Percentiles rank a stretch among this genome's conserved stretches.
phyloP scores from a whole-genome alignment of 2,888 invertebrate species.

The Nebria salina region DNA sequence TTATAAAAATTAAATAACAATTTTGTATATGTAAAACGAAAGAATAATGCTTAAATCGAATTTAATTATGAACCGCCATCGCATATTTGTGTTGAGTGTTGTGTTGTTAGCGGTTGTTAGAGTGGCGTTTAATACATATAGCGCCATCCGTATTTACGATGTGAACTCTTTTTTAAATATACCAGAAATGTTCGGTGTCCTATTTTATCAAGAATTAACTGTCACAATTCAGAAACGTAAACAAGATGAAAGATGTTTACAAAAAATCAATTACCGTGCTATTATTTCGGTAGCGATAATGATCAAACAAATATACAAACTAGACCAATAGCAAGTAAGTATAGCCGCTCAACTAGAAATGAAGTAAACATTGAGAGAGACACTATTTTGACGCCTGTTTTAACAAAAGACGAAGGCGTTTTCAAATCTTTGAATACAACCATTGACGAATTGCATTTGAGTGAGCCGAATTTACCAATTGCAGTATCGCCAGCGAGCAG shows the following conservation, averaged over 20 bases:
- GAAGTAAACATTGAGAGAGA: background rate
- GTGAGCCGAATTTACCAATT: slow-evolving; percentile 37
- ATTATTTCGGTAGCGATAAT: slow-evolving; percentile 29
- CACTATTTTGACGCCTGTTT: background rate
- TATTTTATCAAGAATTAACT: slow-evolving; percentile 17
- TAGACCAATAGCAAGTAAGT: slow-evolving; percentile 5
- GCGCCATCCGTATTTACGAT: background rate
- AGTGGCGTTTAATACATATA: background rate
- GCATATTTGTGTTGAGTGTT: too few relatives aligned
- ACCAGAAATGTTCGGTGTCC: background rate
- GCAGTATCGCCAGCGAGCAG: slow-evolving; percentile 77
- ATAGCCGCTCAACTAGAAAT: slow-evolving; percentile 8
- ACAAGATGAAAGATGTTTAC: slow-evolving; percentile 39
- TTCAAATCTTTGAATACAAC: background rate
- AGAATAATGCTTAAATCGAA: too few relatives aligned
- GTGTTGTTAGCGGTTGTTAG: background rate
- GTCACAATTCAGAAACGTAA: slow-evolving; percentile 30
- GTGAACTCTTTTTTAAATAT: background rate
- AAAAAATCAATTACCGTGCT: slow-evolving; percentile 34
- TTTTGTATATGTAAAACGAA: too few relatives aligned
- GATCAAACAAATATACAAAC: slow-evolving; percentile 24
- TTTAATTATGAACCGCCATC: too few relatives aligned
- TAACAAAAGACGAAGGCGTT: background rate
- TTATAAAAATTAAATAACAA: too few relatives aligned
- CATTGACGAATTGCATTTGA: slow-evolving; percentile 30